phyloP scores from a whole-genome alignment of 2,113 vertebrate species.

The Macrotus californicus region DNA sequence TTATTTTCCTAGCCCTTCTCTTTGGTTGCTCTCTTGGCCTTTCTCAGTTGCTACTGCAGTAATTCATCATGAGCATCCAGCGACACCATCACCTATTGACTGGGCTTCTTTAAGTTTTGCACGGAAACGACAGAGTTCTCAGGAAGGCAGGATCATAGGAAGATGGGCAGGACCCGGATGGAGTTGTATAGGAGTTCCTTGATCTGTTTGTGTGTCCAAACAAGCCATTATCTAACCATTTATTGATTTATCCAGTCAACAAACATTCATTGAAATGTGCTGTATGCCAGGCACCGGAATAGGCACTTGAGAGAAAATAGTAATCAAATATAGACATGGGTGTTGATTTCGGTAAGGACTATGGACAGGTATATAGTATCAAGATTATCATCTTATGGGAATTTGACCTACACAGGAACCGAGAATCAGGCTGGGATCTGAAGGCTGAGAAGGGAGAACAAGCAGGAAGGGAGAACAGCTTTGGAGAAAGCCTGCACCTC shows the following conservation, averaged over 20 bases:
- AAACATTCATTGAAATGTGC: background rate
- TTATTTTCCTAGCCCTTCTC: slow-evolving; percentile 4
- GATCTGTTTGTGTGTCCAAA: background rate
- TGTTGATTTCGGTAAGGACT: background rate
- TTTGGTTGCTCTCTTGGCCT: slow-evolving; percentile 22
- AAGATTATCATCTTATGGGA: background rate
- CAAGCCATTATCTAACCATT: background rate
- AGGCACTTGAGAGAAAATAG: background rate
- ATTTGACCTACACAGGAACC: background rate
- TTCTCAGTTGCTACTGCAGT: slow-evolving; percentile 3
- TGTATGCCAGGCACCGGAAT: background rate
- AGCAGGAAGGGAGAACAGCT: background rate
- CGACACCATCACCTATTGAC: background rate
- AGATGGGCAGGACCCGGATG: background rate
- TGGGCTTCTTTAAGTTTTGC: background rate
- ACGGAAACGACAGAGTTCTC: background rate
- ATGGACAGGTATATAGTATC: background rate
- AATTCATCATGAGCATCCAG: background rate
- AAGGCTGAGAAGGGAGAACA: background rate
- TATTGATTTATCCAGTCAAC: slow-evolving; percentile 9
- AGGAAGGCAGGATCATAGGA: background rate
- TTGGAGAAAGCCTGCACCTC: background rate
- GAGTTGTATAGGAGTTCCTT: background rate
- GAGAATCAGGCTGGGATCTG: background rate
- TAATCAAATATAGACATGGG: background rate